Percentiles rank a stretch among this genome's conserved stretches.
phyloP scores from a whole-genome alignment of 2,797 vertebrate genomes.

The Etheostoma nigrum region DNA sequence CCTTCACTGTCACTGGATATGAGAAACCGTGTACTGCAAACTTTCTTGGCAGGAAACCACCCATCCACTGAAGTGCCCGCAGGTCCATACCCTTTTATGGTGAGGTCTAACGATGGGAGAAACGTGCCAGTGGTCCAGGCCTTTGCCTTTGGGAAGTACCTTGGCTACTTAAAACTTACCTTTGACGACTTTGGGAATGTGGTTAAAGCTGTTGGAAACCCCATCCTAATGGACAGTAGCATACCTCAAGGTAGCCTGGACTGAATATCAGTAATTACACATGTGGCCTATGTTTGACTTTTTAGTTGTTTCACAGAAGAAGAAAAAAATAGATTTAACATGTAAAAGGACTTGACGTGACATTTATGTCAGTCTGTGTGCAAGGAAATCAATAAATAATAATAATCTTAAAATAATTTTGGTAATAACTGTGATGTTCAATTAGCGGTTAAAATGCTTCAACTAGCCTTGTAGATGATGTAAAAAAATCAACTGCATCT shows the following conservation, averaged over 20 bases:
- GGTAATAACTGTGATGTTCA: not conserved
- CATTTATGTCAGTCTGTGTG: not conserved
- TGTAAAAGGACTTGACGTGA: not conserved
- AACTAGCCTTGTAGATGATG: not conserved
- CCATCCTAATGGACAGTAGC: conserved; percentile 89
- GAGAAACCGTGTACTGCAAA: not conserved
- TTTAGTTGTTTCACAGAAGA: too few species aligned
- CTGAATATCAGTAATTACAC: not conserved
- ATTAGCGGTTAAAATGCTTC: not conserved
- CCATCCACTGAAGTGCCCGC: conserved; percentile 89
- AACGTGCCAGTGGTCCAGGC: conserved; percentile 93
- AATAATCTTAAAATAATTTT: not conserved
- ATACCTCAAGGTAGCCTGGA: conserved; percentile 86
- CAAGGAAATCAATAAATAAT: not conserved
- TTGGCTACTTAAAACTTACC: conserved; percentile 89
- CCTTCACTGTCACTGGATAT: conserved; percentile 6
- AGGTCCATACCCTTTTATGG: conserved; percentile 89
- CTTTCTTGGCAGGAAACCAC: conserved; percentile 78
- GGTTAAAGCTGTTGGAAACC: conserved; percentile 87
- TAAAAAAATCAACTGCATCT: not conserved
- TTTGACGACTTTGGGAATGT: conserved; percentile 90
- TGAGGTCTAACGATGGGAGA: conserved; percentile 86
- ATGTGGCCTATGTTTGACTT: not conserved
- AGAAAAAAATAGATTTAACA: not conserved
- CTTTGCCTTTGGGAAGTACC: conserved; percentile 94